phyloP scores from a whole-genome alignment of 2,113 vertebrate species.

The Ameiurus melas region DNA sequence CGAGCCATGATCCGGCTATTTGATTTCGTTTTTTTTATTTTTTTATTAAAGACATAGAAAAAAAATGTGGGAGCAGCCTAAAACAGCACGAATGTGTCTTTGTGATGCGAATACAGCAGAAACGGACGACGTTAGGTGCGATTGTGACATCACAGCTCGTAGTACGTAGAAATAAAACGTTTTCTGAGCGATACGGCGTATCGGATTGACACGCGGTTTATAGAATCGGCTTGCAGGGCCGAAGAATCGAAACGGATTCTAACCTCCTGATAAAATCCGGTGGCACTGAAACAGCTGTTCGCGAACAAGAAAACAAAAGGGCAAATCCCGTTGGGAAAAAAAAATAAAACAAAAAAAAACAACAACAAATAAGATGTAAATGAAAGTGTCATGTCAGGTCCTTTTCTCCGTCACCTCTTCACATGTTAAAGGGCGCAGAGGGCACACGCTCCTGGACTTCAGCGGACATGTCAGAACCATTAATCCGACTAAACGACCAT shows the following conservation, averaged over 20 bases:
- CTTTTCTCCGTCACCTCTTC: not conserved
- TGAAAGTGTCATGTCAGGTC: not conserved
- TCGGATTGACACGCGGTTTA: not conserved
- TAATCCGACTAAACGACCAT: not conserved
- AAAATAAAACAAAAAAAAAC: not conserved
- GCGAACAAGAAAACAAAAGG: not conserved
- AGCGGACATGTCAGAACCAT: not conserved
- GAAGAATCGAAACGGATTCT: not conserved
- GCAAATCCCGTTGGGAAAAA: not conserved
- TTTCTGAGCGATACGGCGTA: not conserved
- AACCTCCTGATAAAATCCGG: not conserved
- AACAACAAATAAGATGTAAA: not conserved
- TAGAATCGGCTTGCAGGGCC: not conserved
- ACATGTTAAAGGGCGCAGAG: constrained; percentile 20
- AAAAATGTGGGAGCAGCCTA: not conserved
- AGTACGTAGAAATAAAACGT: not conserved
- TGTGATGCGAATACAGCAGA: not conserved
- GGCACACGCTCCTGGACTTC: not conserved
- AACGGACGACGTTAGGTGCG: too few relatives aligned
- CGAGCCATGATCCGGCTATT: too few relatives aligned
- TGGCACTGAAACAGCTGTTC: not conserved
- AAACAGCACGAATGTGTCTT: not conserved
- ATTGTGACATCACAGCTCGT: not conserved
- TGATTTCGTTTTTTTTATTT: not conserved
- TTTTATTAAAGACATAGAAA: not conserved